Evolutionary conservation across 1,140 invertebrate genomes (phyloP).

Genomic region (Arctopsyche grandis): DNA sequence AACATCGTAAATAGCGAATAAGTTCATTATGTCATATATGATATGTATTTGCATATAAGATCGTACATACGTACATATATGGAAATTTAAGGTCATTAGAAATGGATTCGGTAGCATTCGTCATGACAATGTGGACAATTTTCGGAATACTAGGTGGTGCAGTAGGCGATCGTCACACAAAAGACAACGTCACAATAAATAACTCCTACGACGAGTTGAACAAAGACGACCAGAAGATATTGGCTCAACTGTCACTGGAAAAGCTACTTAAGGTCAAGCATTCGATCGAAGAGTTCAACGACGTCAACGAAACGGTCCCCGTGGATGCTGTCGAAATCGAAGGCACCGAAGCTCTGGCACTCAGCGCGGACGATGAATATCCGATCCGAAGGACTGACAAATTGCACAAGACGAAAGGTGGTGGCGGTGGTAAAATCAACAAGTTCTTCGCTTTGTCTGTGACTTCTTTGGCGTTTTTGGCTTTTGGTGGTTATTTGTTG

Average conservation of each 20-base stretch:
- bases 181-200: conserved; percentile 17
- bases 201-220: not conserved
- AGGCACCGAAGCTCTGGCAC: conserved; percentile 60
- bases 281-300: conserved; percentile 58
- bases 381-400: conserved; percentile 59
- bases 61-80: too few species aligned
- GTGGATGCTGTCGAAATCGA: conserved; percentile 7
- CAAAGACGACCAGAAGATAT: conserved; percentile 57
- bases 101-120: too few species aligned
- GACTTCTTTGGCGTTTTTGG: conserved; percentile 78
- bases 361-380: conserved; percentile 56
- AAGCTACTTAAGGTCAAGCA: conserved; percentile 62
- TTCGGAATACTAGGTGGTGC: not conserved
- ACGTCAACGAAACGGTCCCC: not conserved
- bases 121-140: not conserved
- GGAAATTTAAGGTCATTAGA: too few species aligned
- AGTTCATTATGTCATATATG: too few species aligned
- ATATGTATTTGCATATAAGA: too few species aligned
- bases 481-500: conserved; percentile 81
- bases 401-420: conserved; percentile 57
- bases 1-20: too few species aligned
- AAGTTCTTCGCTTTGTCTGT: conserved; percentile 78
- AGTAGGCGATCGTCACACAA: not conserved
- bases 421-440: conserved; percentile 66
- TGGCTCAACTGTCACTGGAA: conserved; percentile 62